Conservation (phyloP, 2,113 vertebrate genomes). For the Cyphomyrus discorhynchus region DNA sequence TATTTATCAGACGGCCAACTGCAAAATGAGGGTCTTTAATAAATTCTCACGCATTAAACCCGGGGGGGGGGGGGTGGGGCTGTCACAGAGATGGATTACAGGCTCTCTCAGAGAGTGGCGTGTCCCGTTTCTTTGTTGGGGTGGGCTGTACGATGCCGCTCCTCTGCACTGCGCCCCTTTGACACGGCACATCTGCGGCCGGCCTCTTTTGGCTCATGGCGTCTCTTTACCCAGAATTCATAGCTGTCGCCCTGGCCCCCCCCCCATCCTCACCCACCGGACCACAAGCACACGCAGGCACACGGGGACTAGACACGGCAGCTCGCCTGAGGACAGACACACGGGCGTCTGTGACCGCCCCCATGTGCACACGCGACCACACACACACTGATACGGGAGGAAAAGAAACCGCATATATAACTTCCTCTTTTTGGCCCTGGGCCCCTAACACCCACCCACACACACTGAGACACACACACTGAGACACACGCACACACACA, state of each 20-base stretch:
- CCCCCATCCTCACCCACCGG: background rate
- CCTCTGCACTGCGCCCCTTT: background rate
- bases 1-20: background rate
- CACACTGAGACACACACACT: background rate
- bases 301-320: background rate
- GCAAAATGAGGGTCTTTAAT: background rate
- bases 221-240: constrained; percentile 19
- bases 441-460: background rate
- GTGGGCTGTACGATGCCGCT: background rate
- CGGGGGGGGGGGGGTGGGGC: background rate
- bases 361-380: background rate
- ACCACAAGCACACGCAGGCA: background rate
- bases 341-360: background rate
- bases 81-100: constrained; percentile 12
- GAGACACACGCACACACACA: background rate
- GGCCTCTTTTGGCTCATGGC: constrained; percentile 2
- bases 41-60: constrained; percentile 3
- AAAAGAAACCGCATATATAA: background rate
- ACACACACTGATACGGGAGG: background rate
- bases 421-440: background rate
- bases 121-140: background rate
- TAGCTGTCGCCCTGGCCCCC: background rate
- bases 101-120: background rate
- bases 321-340: background rate
- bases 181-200: too few species aligned